Evolutionary conservation across 2,113 vertebrate genomes (phyloP).

Genomic region (Chinchilla lanigera): DNA sequence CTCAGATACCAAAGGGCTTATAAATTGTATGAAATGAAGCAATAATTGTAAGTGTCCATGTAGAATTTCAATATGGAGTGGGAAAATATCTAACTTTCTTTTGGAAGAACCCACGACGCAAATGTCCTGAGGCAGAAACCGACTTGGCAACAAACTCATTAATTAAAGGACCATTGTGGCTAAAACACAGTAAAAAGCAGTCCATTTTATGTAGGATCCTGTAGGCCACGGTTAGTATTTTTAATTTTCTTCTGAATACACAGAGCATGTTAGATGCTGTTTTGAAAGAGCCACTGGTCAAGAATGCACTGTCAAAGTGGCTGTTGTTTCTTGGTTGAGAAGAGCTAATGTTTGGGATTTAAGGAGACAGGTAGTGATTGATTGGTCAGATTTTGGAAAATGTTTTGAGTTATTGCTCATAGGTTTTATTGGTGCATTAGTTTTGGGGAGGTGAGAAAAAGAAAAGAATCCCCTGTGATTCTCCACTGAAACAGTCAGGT

Average conservation of each 20-base stretch:
- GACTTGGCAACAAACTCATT: background rate
- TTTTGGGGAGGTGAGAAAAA: background rate
- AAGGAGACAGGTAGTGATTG: background rate
- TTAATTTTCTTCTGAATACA: slow-evolving; percentile 18
- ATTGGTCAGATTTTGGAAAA: background rate
- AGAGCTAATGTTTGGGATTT: background rate
- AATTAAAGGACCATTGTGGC: background rate
- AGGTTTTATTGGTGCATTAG: background rate
- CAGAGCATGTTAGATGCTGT: background rate
- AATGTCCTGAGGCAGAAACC: background rate
- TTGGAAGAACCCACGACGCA: background rate
- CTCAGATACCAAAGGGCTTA: background rate
- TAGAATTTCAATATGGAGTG: background rate
- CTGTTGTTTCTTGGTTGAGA: background rate
- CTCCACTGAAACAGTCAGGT: background rate
- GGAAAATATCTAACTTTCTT: background rate
- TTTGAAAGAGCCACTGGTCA: background rate
- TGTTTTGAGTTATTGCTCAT: background rate
- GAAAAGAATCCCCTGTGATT: background rate
- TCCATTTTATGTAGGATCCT: background rate
- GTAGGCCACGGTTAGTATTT: background rate
- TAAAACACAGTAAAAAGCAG: background rate
- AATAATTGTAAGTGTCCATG: background rate
- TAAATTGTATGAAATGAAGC: background rate
- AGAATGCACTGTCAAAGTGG: background rate